Evolutionary conservation across 2,797 vertebrate species (phyloP), one percentile per base, ranked within the genome.

Genomic region (Tragelaphus eurycerus): DNA sequence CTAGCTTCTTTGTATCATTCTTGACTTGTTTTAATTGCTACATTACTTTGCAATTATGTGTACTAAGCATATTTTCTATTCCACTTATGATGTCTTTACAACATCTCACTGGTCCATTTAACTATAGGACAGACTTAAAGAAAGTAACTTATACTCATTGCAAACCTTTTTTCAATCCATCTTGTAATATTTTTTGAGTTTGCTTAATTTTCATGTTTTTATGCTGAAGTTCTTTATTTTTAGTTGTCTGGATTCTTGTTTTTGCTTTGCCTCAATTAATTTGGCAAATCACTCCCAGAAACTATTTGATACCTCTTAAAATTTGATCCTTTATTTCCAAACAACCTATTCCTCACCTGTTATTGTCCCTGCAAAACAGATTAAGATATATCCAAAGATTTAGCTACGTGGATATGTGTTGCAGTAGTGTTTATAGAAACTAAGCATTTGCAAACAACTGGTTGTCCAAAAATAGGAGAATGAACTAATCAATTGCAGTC

Each of bases 181-280:
- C 34, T 74, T 81, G 2, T 67, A 78, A 87, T n/a, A 81, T 1
- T 54, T n/a, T 91, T 13, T 52, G 9, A 15, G n/a, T 74, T 86
- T 60, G 79, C 31, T 90, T 74, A n/a, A 46, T 90, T 92, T 84
- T 52, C n/a, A 78, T 7, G 83, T n/a, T 43, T 93, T 15, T 89
- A 31, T 57, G 14, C 10, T 62, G 25, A 92, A 48, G 2, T 8
- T 29, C 46, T 81, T 62, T 4, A 52, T 83, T 50, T 86, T 59
- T 31, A 86, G 34, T 64, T 94, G 6, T 5, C 43, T 76, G 10
- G 4, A 88, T n/a, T 34, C 16, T 21, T 67, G 5, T 31, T 62
- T 86, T 95, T 84, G 19, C 9, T 96, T 91, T 96, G 21, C 27
- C 48, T 95, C 43, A 90, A 71, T 89, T 81, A 95, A 84, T 13